Conservation (phyloP, 2,113 vertebrate species). For the Progne subis region DNA sequence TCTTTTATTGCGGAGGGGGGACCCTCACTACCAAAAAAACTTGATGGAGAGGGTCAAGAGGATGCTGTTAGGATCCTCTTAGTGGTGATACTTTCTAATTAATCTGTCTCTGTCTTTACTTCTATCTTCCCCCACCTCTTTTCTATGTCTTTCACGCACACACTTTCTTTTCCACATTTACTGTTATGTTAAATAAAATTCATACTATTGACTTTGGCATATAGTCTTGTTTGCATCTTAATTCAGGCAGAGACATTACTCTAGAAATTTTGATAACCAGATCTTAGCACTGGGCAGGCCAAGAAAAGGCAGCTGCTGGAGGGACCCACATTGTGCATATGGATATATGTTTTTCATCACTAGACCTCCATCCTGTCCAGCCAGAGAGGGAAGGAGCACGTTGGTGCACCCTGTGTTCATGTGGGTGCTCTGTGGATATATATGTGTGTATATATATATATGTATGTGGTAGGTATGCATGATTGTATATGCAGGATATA, state of each 20-base stretch:
- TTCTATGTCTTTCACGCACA: not conserved
- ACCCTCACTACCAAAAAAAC: not conserved
- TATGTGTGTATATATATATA: not conserved
- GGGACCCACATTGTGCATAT: not conserved
- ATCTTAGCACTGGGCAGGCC: not conserved
- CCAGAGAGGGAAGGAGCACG: not conserved
- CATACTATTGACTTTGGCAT: not conserved
- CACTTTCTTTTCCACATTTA: not conserved
- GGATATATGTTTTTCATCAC: not conserved
- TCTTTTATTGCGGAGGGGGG: not conserved
- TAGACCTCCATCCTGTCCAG: not conserved
- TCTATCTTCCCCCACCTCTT: not conserved
- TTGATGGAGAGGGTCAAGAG: not conserved
- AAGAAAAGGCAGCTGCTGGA: not conserved
- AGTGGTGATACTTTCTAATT: not conserved
- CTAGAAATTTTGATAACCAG: not conserved
- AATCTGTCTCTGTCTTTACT: not conserved
- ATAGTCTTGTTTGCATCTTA: not conserved
- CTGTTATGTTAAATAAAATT: not conserved
- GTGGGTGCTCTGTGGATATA: not conserved
- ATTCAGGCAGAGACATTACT: not conserved
- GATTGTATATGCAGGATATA: not conserved
- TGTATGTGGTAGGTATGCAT: not conserved
- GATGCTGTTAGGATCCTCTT: no score
- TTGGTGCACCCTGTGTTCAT: not conserved